Evolutionary conservation across 2,888 invertebrate genomes (phyloP), one percentile per base, ranked within the genome.

Genomic region (Nudaria mundana): DNA sequence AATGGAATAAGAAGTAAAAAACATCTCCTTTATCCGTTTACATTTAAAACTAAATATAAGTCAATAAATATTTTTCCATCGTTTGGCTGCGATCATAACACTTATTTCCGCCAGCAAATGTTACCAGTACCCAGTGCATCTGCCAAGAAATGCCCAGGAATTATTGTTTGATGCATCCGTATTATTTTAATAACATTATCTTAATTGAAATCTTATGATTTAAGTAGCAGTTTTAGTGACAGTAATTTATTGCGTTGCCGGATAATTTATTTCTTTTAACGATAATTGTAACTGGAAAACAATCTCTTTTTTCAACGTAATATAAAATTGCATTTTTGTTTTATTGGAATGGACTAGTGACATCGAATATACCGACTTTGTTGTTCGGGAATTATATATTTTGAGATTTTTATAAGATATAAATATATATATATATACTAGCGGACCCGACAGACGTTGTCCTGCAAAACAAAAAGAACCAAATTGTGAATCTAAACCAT

Each of bases 101-200:
- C 60, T 67, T 59, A 64, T 58, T 60, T 54, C 48, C 49, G 37
- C 52, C 50, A 56, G 63, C 49, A 49, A 63, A 52, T 56, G 37
- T 45, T 33, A 52, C 67, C 14, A 10, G 10, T 33, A 37, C 30
- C 43, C 30, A 61, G 55, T 52, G 55, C 56, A 62, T 66, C 64
- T 73, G 78, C 78, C 79, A 79, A 80, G 78, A 77, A 71, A 66
- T 61, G 71, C 57, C 49, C 50, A 61, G 44, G 48, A 71, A 66
- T 74, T 75, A 79, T 81, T 71, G 74, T 71, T 75, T 70, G 66
- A 70, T 64, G 72, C 71, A 69, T 75, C 66, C 66, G 55, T 64
- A 57, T 66, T 71, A 74, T 80, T 78, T 71, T 75, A 76, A 75
- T 71, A 70, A 67, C 59, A 64, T 64, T 76, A 76, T 77, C 76